Conservation (phyloP, 2,888 invertebrate species). For the Macaria liturata region DNA sequence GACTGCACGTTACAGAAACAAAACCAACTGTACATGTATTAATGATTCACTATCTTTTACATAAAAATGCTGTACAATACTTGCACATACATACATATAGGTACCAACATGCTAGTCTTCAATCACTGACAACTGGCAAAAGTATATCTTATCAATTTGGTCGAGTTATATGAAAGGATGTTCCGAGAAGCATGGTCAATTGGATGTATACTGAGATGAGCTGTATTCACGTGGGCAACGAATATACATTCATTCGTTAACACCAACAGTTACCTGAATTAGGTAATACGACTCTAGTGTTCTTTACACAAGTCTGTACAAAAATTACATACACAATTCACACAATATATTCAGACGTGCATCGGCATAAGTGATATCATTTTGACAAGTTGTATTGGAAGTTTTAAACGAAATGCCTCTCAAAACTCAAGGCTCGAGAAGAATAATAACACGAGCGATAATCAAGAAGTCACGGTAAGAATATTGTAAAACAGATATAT, state of each 20-base stretch:
- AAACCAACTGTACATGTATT: too few species aligned
- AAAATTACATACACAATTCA: neutral
- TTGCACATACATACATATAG: too few species aligned
- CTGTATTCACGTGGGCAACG: conserved; percentile 16
- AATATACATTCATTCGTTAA: conserved; percentile 8
- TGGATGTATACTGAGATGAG: conserved; percentile 12
- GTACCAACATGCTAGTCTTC: too few species aligned
- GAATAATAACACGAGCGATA: conserved; percentile 19
- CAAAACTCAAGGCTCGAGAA: conserved; percentile 16
- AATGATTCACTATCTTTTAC: too few species aligned
- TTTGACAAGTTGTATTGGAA: too few species aligned
- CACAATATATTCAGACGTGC: neutral
- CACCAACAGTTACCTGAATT: conserved; percentile 11
- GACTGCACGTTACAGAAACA: too few species aligned
- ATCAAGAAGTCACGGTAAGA: conserved; percentile 22
- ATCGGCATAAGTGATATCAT: neutral
- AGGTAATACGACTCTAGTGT: conserved; percentile 3
- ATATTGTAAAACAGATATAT: too few species aligned
- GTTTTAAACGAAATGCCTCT: conserved; percentile 9
- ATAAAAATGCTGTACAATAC: too few species aligned
- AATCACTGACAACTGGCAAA: conserved; percentile 4
- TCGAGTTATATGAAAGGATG: neutral
- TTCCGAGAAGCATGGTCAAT: conserved; percentile 12
- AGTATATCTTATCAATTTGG: conserved; percentile 14
- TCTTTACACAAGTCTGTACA: neutral